Conservation (phyloP, 2,113 vertebrate species). For the Dipodomys spectabilis region DNA sequence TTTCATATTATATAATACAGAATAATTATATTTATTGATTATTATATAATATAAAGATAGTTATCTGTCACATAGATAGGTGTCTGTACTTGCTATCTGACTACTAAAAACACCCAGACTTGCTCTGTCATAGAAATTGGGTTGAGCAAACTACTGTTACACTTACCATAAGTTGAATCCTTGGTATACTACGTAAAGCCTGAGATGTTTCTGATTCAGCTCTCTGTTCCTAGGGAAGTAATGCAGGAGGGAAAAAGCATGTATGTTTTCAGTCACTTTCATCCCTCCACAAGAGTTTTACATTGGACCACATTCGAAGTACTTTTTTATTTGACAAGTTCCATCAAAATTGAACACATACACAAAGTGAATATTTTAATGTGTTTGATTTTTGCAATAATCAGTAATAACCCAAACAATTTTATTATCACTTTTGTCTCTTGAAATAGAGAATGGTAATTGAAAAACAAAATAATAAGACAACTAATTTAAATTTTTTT, state of each 20-base stretch:
- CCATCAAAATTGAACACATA: background rate
- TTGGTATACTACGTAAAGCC: background rate
- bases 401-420: background rate
- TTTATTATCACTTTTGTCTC: background rate
- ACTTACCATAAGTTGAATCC: background rate
- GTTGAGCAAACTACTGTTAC: background rate
- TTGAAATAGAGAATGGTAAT: background rate
- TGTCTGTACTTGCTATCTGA: background rate
- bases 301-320: background rate
- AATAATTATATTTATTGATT: background rate
- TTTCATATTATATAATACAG: background rate
- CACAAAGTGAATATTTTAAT: background rate
- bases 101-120: background rate
- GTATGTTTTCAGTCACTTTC: background rate
- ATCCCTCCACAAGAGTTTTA: too few species aligned
- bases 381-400: background rate
- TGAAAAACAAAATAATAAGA: conserved; percentile 15
- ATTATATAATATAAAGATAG: background rate
- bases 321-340: background rate
- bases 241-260: background rate
- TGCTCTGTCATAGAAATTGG: background rate
- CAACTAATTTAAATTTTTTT: background rate
- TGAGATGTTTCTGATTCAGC: background rate
- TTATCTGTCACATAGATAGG: background rate
- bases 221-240: background rate